phyloP scores from a whole-genome alignment of 2,888 invertebrate species.

The Tetragonula carbonaria region DNA sequence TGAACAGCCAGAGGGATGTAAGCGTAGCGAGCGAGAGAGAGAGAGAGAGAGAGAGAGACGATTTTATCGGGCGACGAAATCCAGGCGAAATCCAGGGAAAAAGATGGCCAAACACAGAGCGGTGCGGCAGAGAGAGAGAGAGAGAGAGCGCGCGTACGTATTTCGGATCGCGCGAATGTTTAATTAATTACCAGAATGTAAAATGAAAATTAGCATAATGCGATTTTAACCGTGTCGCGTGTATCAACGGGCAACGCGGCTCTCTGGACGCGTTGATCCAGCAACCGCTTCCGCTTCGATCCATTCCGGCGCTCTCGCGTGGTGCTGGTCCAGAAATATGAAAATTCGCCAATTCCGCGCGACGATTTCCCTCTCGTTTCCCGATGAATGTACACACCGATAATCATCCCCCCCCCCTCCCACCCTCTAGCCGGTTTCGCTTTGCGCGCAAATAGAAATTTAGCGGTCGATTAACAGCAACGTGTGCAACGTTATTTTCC shows the following conservation, averaged over 20 bases:
- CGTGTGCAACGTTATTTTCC: neutral
- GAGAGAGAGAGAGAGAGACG: constrained; percentile 10
- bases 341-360: constrained; percentile 30
- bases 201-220: constrained; percentile 70
- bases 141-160: constrained; percentile 44
- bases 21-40: neutral
- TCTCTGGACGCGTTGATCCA: neutral
- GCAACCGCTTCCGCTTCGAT: constrained; percentile 13
- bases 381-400: neutral
- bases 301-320: neutral
- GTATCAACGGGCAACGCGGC: constrained; percentile 15
- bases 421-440: neutral
- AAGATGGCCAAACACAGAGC: constrained; percentile 12
- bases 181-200: constrained; percentile 72
- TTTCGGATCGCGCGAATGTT: constrained; percentile 65
- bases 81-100: constrained; percentile 25
- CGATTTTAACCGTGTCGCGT: constrained; percentile 43
- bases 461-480: constrained; percentile 24
- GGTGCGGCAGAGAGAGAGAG: neutral
- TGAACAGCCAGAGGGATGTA: neutral
- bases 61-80: constrained; percentile 58
- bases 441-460: constrained; percentile 14
- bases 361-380: constrained; percentile 26
- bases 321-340: constrained; percentile 23
- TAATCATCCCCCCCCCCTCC: neutral